A percentile compares a stretch with the other conserved stretches of the same genome.
These are phyloP conservation scores for Prosapia bicincta DNA, from an alignment of 2,888 invertebrate genomes.

Conservation along the genomic window DNA sequence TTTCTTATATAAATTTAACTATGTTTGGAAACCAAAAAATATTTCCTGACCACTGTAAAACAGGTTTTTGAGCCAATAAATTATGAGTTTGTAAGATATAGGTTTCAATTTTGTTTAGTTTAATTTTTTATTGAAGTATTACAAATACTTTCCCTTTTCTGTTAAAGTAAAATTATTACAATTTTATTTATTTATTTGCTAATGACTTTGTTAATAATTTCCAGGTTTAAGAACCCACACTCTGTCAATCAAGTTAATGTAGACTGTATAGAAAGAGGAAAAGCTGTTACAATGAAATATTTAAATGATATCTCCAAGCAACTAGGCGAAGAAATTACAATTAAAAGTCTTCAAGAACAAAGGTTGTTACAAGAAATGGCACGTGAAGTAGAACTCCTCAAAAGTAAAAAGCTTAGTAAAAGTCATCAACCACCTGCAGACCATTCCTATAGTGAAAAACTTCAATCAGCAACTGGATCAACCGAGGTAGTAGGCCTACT, in stretches of 20 bases:
- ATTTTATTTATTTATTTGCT: no score
- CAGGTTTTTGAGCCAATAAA: no score
- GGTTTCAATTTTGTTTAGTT: no score
- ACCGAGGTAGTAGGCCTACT: no score
- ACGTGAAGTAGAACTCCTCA: background rate
- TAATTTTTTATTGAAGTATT: no score
- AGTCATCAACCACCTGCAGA: background rate
- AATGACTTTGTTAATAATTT: no score
- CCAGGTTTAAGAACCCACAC: background rate
- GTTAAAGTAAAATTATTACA: no score
- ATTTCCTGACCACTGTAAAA: no score
- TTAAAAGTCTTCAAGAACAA: background rate
- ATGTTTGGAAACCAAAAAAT: no score
- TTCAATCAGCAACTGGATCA: background rate
- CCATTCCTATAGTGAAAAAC: background rate
- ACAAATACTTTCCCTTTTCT: no score
- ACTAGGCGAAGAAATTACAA: background rate
- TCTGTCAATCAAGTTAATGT: background rate
- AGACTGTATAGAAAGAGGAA: background rate
- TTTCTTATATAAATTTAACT: no score
- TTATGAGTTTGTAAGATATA: no score
- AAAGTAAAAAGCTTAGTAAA: background rate
- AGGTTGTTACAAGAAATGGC: background rate
- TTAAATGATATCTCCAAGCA: background rate
- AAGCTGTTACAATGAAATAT: background rate